Base-by-base conservation (phyloP, 1,140 invertebrate species). In the Heliconius congener region DNA sequence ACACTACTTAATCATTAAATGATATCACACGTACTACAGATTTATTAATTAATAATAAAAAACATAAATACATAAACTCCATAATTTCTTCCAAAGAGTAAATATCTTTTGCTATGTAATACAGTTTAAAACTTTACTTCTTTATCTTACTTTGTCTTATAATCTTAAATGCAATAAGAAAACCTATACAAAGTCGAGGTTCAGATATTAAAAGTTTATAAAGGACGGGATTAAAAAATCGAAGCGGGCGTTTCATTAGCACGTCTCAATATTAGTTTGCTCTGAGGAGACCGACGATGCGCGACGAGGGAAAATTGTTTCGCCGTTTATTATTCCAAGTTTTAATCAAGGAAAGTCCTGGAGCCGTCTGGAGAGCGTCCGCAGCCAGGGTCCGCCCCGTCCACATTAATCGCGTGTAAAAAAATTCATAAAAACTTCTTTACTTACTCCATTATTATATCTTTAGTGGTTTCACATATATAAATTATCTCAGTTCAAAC, bases 291-390 rank as follows among this genome's bases (percentile, higher is more conserved):
- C 80, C 77, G 82, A 80, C 83, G 81, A 83, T 83, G 86, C 82
- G 85, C 85, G 83, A 85, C 84, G 84, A 84, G 83, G 84, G 82
- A 89, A 89, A 91, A 94, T 91, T 93, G 88, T 93, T 92, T 92
- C 90, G 86, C 84, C 87, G 88, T 92, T 92, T 92, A 93, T 92
- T 93, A 93, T 93, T 90, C 87, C 83, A 81, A 90, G 90, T 92
- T 94, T 93, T 94, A 94, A 94, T 94, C 91, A 94, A 93, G 90
- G 84, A 88, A 87, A 87, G 85, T 83, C 84, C 83, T 81, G 78
- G 77, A 83, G 87, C 79, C 84, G 87, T 86, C 89, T 88, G 85
- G 84, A 83, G 84, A 87, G 82, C 82, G 86, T 88, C 87, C 83
- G 71, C 83, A 83, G 84, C 85, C 82, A 85, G 82, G 86, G 86